Conservation (phyloP, 2,797 vertebrate species). For the Balearica regulorum region DNA sequence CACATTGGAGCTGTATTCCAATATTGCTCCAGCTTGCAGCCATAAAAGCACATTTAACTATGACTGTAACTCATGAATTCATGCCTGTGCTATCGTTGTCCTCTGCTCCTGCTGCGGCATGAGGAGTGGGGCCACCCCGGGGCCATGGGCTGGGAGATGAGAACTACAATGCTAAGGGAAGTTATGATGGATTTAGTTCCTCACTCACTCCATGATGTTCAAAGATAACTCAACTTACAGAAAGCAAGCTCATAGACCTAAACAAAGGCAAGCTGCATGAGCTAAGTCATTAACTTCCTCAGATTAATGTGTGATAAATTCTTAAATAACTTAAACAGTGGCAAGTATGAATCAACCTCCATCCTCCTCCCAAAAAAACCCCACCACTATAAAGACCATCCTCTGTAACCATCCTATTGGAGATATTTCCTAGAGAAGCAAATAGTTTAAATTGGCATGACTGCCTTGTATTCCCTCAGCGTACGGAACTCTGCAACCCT, state of each 20-base stretch:
- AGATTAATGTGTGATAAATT: neutral
- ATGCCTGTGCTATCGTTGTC: neutral
- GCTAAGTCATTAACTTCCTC: neutral
- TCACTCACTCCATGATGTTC: neutral
- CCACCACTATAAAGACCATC: neutral
- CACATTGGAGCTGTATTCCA: neutral
- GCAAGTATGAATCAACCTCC: neutral
- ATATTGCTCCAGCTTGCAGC: neutral
- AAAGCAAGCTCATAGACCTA: neutral
- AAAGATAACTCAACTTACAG: neutral
- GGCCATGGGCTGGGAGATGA: neutral
- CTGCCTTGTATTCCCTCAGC: neutral
- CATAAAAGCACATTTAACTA: neutral
- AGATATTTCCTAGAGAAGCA: neutral
- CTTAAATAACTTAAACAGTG: neutral
- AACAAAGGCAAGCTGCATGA: neutral
- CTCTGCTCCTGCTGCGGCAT: neutral
- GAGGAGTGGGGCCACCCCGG: neutral
- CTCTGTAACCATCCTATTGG: neutral
- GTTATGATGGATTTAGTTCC: neutral
- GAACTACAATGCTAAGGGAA: neutral
- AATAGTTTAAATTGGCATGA: neutral
- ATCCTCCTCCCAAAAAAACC: neutral
- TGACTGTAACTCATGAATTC: neutral
- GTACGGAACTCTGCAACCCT: neutral